Evolutionary conservation across 2,113 vertebrate species (phyloP).

Genomic region (Antechinus flavipes): DNA sequence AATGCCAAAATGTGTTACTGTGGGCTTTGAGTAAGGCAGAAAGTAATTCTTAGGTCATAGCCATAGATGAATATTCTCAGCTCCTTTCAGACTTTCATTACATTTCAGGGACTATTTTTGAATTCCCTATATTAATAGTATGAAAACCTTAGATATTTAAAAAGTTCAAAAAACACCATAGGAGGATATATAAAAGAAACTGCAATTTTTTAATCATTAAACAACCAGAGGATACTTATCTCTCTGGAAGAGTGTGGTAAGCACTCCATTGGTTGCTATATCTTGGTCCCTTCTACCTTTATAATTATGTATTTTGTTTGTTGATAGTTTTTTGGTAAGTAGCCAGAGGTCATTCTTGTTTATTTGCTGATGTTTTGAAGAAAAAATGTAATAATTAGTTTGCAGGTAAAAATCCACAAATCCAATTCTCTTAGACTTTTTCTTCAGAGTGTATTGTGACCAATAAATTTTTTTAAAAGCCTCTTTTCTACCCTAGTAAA

Average conservation of each 20-base stretch:
- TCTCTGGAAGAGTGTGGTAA: background rate
- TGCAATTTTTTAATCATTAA: background rate
- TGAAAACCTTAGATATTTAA: background rate
- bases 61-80: background rate
- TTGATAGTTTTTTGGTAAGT: background rate
- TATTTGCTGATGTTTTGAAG: background rate
- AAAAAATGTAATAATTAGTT: slow-evolving; percentile 20
- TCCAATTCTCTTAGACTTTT: slow-evolving; percentile 36
- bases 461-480: slow-evolving; percentile 18
- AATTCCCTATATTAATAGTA: background rate
- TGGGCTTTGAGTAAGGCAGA: background rate
- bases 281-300: background rate
- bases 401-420: background rate
- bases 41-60: background rate
- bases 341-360: background rate
- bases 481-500: background rate
- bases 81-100: background rate
- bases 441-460: background rate
- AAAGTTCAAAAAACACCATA: background rate
- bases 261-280: background rate
- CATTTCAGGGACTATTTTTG: background rate
- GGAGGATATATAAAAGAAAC: background rate
- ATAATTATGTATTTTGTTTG: slow-evolving; percentile 11
- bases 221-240: background rate
- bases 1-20: background rate